These are phyloP conservation scores for Rhodeus uyekii DNA, from an alignment of 2,797 vertebrate genomes.

Conservation along the genomic window DNA sequence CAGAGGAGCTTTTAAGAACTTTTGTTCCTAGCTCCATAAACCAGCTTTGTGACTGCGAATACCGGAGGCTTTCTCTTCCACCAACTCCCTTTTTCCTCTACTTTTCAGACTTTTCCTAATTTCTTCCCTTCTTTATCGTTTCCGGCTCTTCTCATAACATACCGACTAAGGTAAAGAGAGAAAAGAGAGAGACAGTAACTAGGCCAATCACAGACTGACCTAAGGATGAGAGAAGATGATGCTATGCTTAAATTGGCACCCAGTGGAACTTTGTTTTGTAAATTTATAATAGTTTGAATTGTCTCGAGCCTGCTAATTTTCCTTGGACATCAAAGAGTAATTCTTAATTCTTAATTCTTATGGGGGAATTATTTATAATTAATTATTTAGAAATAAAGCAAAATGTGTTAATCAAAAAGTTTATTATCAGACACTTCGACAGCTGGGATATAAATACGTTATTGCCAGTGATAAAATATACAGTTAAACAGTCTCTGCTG, in stretches of 20 bases:
- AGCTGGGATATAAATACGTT: slow-evolving; percentile 22
- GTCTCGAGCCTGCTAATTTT: slow-evolving; percentile 31
- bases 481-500: background rate
- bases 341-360: slow-evolving; percentile 37
- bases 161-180: slow-evolving; percentile 1
- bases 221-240: slow-evolving; percentile 30
- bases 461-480: slow-evolving; percentile 23
- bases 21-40: slow-evolving; percentile 42
- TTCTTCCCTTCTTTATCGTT: background rate
- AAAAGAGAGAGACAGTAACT: slow-evolving; percentile 28
- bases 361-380: slow-evolving; percentile 26
- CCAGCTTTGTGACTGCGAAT: slow-evolving; percentile 41
- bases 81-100: slow-evolving; percentile 10
- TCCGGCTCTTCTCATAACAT: background rate
- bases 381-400: slow-evolving; percentile 35
- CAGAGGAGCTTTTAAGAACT: slow-evolving; percentile 52
- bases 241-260: slow-evolving; percentile 39
- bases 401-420: background rate
- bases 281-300: background rate
- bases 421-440: slow-evolving; percentile 1
- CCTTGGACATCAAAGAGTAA: slow-evolving; percentile 43
- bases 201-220: slow-evolving; percentile 52
- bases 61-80: slow-evolving; percentile 36
- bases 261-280: slow-evolving; percentile 30
- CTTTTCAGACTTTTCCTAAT: background rate